Evolutionary conservation across 2,113 vertebrate genomes (phyloP).

Genomic region (Barnardius zonarius): DNA sequence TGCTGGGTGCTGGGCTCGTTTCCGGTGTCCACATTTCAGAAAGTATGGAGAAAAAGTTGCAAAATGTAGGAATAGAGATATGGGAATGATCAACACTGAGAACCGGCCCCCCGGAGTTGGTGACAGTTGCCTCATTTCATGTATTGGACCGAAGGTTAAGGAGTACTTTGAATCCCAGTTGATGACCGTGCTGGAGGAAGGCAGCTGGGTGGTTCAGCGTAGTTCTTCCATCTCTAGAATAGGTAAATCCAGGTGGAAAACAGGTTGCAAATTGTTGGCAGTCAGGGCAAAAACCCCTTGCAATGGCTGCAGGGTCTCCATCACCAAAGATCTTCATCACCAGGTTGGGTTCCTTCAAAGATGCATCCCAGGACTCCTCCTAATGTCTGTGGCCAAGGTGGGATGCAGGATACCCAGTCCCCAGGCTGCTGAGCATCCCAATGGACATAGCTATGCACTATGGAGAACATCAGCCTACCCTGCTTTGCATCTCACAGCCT

Average conservation of each 20-base stretch:
- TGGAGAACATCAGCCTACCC: fast-evolving
- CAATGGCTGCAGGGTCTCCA: background rate
- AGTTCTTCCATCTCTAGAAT: background rate
- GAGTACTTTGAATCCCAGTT: background rate
- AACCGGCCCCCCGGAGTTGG: background rate
- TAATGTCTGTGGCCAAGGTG: background rate
- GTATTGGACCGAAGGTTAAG: background rate
- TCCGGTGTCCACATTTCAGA: background rate
- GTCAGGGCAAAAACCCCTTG: background rate
- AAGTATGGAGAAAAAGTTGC: background rate
- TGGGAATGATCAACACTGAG: background rate
- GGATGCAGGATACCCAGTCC: background rate
- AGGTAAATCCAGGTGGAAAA: background rate
- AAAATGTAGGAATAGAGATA: background rate
- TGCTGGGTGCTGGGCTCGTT: background rate
- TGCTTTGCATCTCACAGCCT: fast-evolving
- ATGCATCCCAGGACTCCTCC: background rate
- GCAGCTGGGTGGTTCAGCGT: background rate
- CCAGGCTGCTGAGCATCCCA: background rate
- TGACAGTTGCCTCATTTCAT: background rate
- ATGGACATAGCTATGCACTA: fast-evolving
- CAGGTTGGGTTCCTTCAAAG: background rate
- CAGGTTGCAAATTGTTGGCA: background rate
- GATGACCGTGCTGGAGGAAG: background rate
- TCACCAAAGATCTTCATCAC: background rate